Base-by-base conservation (phyloP, 2,888 invertebrate species). In the Dolichomitus sp. region DNA sequence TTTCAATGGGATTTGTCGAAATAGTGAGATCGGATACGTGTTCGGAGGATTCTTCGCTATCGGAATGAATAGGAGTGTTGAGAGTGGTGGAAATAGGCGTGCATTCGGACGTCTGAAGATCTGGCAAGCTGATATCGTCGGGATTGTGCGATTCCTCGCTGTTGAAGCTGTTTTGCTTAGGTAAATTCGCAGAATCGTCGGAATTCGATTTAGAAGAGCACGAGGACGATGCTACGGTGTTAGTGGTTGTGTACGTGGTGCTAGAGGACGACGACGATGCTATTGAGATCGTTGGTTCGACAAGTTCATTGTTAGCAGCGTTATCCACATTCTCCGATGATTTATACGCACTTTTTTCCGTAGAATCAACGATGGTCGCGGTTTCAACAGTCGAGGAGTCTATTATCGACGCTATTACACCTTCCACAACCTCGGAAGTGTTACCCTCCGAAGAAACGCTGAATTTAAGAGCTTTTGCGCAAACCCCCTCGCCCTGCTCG, bases 11-110 rank as follows among this genome's bases (percentile, higher is more conserved):
- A 87, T 93, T 93, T 3, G 91, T 87, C 37, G 87, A 86, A 19
- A 84, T 87, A 9, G 85, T 84, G 1, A 87, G 59, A 65, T 87
- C 86, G 2, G 79, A 73, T 4, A 84, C 87, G 61, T 88, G 90
- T 17, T 90, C 89, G 2, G 92, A 88, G 0, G 91, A 91, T 59
- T 93, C 93, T 73, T 93, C 93, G 45, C 90, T 93, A 48, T 93
- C 93, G 0, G 93, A 93, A 63, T 93, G 93, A 57, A 90, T 92
- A 0, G 93, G 93, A 0, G 93, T 93, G 65, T 93, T 93, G 2
- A 93, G 76, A 1, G 93, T 92, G 19, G 93, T 93, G 4, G 93
- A 93, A 9, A 93, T 89, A 2, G 93, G 91, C 3, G 92, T 93
- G 45, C 93, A 92, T 68, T 92, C 93, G 1, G 91, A 92, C 0